Conservation (phyloP, 2,888 invertebrate genomes). For the Torymus texanus region DNA sequence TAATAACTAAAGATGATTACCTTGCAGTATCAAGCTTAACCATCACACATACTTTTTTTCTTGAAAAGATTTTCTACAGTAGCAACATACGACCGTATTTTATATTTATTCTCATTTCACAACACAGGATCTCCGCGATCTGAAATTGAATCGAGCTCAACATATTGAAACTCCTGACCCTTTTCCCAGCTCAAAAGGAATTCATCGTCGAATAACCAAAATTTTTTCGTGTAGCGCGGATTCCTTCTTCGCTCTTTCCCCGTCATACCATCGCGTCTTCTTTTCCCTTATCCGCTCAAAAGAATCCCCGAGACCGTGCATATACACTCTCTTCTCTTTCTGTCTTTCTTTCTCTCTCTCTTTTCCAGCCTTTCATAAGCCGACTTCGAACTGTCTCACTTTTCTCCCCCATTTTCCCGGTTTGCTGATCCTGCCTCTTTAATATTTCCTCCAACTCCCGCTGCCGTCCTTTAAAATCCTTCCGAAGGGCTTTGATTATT, state of each 20-base stretch:
- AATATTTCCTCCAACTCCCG: slow-evolving; percentile 14
- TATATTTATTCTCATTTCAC: neutral
- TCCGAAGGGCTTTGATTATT: slow-evolving; percentile 5
- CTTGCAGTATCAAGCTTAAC: no score
- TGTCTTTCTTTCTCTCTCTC: slow-evolving; percentile 11
- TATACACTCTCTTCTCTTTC: slow-evolving; percentile 2
- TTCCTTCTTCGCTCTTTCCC: neutral
- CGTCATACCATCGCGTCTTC: neutral
- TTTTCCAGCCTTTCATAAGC: slow-evolving; percentile 28
- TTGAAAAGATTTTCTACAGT: no score
- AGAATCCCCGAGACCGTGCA: no score
- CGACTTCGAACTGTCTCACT: slow-evolving; percentile 40
- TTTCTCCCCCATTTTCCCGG: slow-evolving; percentile 37
- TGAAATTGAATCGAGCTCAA: no score
- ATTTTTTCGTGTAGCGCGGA: no score
- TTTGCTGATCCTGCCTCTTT: slow-evolving; percentile 42
- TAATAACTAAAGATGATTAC: no score
- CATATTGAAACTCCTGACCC: no score
- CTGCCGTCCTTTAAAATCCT: slow-evolving; percentile 5
- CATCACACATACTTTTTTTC: no score
- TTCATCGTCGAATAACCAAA: no score
- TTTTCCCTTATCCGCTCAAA: slow-evolving; percentile 8
- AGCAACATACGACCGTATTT: no score
- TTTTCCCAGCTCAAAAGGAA: no score
- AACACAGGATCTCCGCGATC: neutral